These are phyloP conservation scores for Margaritifera margaritifera DNA, from an alignment of 2,888 invertebrate species.

Conservation along the genomic window DNA sequence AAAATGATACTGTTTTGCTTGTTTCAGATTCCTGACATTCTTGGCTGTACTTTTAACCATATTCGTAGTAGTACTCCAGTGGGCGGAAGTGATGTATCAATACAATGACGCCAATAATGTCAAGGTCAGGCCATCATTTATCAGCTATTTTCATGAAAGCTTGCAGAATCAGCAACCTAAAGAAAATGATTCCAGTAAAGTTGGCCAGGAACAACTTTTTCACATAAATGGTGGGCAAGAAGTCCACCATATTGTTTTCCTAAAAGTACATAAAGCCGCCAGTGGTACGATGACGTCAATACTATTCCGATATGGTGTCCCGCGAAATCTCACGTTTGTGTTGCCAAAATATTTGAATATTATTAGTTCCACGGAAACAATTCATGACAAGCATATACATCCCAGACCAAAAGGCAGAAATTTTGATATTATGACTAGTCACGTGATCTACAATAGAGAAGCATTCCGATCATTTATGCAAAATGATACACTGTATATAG, in stretches of 20 bases:
- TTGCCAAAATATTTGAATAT: constrained; percentile 38
- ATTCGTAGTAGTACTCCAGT: constrained; percentile 1
- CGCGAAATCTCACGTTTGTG: constrained; percentile 36
- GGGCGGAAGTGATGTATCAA: constrained; percentile 6
- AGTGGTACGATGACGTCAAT: constrained; percentile 46
- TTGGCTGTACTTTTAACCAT: too few relatives aligned
- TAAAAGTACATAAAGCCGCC: constrained; percentile 50
- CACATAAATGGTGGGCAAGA: constrained; percentile 16
- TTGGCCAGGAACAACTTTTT: too few relatives aligned
- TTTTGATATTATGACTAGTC: constrained; percentile 46
- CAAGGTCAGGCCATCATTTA: too few relatives aligned
- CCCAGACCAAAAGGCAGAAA: constrained; percentile 29
- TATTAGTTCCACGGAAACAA: constrained; percentile 28
- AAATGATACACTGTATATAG: constrained; percentile 41
- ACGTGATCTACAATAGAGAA: constrained; percentile 42
- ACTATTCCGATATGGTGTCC: constrained; percentile 41
- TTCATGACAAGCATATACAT: constrained; percentile 27
- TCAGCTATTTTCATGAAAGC: too few relatives aligned
- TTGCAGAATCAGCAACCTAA: too few relatives aligned
- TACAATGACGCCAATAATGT: too few relatives aligned
- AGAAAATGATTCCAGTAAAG: too few relatives aligned
- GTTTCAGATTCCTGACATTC: too few relatives aligned
- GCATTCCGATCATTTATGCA: constrained; percentile 36
- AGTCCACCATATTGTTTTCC: constrained; percentile 43
- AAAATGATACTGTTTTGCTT: too few relatives aligned